These are phyloP conservation scores for Trichoplusia ni DNA, from an alignment of 1,140 invertebrate genomes.

Conservation along the genomic window DNA sequence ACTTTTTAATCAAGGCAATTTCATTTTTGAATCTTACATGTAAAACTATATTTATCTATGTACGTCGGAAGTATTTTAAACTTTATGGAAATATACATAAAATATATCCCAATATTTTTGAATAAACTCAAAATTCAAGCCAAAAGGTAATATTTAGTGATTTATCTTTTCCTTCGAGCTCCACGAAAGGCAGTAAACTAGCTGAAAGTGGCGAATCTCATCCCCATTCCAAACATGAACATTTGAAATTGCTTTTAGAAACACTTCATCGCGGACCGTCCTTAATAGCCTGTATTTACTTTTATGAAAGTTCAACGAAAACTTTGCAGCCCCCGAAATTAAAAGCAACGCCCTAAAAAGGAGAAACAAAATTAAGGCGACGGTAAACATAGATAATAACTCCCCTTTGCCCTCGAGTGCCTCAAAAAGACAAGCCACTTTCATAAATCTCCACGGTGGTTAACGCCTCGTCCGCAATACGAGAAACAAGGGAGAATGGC, in stretches of 20 bases:
- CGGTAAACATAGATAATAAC: constrained; percentile 59
- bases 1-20: too few relatives aligned
- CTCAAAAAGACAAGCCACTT: constrained; percentile 63
- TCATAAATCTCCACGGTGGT: constrained; percentile 60
- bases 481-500: constrained; percentile 51
- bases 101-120: too few relatives aligned
- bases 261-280: constrained; percentile 19
- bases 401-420: constrained; percentile 49
- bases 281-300: constrained; percentile 41
- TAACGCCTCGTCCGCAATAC: constrained; percentile 56
- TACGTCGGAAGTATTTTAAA: too few relatives aligned
- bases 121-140: constrained; percentile 1
- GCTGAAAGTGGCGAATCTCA: constrained; percentile 23
- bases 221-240: constrained; percentile 27
- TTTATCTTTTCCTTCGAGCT: constrained; percentile 7
- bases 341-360: constrained; percentile 46
- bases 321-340: constrained; percentile 41
- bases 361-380: constrained; percentile 50
- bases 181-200: constrained; percentile 6
- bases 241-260: constrained; percentile 30
- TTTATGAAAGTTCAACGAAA: constrained; percentile 34
- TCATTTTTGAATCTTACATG: too few relatives aligned
- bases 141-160: constrained; percentile 17
- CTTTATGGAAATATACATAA: too few relatives aligned
- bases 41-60: too few relatives aligned